Conservation (phyloP, 2,113 vertebrate species). For the Oncorhynchus kisutch region DNA sequence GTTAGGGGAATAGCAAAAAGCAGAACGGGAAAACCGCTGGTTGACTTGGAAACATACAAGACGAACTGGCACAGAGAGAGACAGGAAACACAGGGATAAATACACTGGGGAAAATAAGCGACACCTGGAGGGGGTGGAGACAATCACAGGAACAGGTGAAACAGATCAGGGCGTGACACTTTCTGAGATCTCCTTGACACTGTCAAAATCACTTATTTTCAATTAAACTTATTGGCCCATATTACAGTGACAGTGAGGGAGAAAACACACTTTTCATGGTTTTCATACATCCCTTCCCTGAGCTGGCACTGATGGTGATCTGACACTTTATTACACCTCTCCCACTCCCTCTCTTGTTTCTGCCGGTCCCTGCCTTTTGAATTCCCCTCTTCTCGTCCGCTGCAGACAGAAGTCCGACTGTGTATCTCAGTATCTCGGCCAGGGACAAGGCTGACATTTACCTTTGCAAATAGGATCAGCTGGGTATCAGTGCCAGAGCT, state of each 20-base stretch:
- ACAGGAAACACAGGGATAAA: too few species aligned
- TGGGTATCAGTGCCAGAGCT: constrained; percentile 1
- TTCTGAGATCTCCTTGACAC: constrained; percentile 20
- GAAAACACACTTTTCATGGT: constrained; percentile 18
- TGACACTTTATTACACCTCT: background rate
- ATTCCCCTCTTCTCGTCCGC: too few species aligned
- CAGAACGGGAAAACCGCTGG: too few species aligned
- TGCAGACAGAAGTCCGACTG: background rate
- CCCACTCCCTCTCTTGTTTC: background rate
- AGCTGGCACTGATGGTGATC: background rate
- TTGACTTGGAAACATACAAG: too few species aligned
- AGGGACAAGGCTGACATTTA: constrained; percentile 40
- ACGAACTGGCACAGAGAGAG: too few species aligned
- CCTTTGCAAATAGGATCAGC: constrained; percentile 36
- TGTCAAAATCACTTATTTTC: background rate
- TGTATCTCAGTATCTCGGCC: constrained; percentile 6
- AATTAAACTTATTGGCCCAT: too few species aligned
- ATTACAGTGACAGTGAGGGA: constrained; percentile 23
- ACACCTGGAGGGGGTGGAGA: too few species aligned
- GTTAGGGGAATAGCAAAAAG: too few species aligned
- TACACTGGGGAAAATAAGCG: too few species aligned
- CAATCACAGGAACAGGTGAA: too few species aligned
- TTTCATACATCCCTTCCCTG: background rate
- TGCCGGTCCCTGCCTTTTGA: background rate
- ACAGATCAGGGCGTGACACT: too few species aligned